Evolutionary conservation across 2,113 vertebrate genomes (phyloP).

Genomic region (Corythoichthys haematopterus): DNA sequence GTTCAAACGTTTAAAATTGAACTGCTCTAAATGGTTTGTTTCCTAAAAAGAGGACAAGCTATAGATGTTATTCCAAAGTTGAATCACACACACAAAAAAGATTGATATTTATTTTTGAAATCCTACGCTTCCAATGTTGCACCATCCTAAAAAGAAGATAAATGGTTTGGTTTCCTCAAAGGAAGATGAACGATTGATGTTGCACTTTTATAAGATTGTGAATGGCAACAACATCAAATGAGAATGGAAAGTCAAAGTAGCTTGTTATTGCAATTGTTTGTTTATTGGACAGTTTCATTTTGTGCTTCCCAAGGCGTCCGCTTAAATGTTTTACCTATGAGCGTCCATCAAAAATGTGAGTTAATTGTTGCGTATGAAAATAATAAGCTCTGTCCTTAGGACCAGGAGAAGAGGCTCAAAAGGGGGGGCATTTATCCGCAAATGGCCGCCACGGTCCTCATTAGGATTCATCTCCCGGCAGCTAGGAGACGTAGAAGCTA

Average conservation of each 20-base stretch:
- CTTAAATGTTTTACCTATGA: not conserved
- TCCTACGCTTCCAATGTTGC: not conserved
- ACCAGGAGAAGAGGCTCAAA: conserved; percentile 7
- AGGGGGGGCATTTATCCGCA: conserved; percentile 26
- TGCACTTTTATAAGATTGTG: not conserved
- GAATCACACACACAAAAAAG: not conserved
- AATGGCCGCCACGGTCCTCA: conserved; percentile 33
- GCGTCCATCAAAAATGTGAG: conserved; percentile 4
- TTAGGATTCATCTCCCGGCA: conserved; percentile 34
- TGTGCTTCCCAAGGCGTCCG: not conserved
- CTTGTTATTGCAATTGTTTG: not conserved
- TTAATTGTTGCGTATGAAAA: conserved; percentile 12
- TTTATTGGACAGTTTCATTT: not conserved
- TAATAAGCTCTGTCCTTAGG: conserved; percentile 5
- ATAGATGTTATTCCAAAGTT: not conserved
- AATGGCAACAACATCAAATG: too few relatives aligned
- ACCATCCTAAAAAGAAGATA: not conserved
- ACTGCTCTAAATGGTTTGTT: not conserved
- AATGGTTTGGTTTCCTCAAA: not conserved
- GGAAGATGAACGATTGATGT: not conserved
- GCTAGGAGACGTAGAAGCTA: conserved; percentile 26
- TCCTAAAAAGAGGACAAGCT: not conserved
- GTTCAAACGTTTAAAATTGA: not conserved
- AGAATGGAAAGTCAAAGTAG: too few relatives aligned
- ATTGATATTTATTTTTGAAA: not conserved